Evolutionary conservation across 2,113 vertebrate genomes (phyloP).

Genomic region (Megaceryle torquata): DNA sequence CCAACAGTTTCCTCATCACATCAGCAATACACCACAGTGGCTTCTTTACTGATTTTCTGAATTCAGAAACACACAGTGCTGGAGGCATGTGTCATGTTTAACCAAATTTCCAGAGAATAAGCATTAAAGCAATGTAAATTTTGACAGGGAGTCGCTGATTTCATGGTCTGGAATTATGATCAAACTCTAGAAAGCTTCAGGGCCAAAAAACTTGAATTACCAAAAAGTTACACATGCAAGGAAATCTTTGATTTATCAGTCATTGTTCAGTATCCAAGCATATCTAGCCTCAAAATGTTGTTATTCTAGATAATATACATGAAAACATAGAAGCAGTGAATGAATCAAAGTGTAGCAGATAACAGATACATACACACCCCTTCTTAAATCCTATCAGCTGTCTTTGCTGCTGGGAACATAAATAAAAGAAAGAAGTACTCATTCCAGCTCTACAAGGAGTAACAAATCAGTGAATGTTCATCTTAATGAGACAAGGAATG

Average conservation of each 20-base stretch:
- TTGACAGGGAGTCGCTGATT: neutral
- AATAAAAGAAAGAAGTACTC: neutral
- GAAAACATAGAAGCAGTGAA: neutral
- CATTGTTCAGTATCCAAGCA: neutral
- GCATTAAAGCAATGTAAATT: neutral
- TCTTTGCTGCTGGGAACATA: neutral
- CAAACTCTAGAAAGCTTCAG: neutral
- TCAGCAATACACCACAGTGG: accelerated
- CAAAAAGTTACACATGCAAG: neutral
- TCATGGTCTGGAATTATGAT: neutral
- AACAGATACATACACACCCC: accelerated
- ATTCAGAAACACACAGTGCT: neutral
- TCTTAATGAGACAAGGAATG: neutral
- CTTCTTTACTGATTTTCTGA: neutral
- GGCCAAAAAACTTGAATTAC: neutral
- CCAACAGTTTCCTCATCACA: neutral
- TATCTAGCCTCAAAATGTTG: neutral
- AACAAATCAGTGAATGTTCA: neutral
- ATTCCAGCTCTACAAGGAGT: neutral
- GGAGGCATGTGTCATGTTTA: neutral
- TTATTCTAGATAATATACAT: neutral
- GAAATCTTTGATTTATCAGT: neutral
- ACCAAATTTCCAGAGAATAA: neutral
- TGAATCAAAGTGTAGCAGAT: neutral
- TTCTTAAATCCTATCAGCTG: neutral